These are phyloP conservation scores for Willisornis vidua DNA, from an alignment of 2,113 vertebrate species.

Conservation along the genomic window DNA sequence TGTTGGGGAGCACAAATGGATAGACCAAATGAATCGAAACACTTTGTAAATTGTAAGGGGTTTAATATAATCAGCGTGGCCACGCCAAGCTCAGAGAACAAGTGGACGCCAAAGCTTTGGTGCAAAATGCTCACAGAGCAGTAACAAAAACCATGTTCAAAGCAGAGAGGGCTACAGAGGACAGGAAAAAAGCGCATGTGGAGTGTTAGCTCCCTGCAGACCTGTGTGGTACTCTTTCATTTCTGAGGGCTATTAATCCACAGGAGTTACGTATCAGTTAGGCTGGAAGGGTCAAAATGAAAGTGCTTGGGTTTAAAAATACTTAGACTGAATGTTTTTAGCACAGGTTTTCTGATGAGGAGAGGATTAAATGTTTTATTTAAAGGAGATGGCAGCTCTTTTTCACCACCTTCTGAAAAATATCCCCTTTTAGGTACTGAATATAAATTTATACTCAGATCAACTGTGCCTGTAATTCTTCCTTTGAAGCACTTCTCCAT, in stretches of 20 bases:
- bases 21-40: not conserved
- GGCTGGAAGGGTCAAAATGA: not conserved
- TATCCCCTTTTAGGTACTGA: not conserved
- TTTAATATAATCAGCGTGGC: conserved; percentile 13
- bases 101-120: not conserved
- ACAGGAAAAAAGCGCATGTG: not conserved
- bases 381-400: not conserved
- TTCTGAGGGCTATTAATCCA: not conserved
- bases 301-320: not conserved
- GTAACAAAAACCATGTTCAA: not conserved
- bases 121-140: not conserved
- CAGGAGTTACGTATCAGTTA: not conserved
- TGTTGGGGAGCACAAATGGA: conserved; percentile 28
- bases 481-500: not conserved
- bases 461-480: not conserved
- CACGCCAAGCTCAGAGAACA: not conserved
- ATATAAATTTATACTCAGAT: not conserved
- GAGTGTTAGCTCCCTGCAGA: not conserved
- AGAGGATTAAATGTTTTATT: not conserved
- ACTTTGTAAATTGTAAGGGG: not conserved
- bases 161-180: not conserved
- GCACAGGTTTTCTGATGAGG: not conserved
- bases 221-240: not conserved
- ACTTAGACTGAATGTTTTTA: not conserved
- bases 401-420: not conserved